Base-by-base conservation (phyloP, 2,113 vertebrate genomes). In the Trematomus loennbergii region DNA sequence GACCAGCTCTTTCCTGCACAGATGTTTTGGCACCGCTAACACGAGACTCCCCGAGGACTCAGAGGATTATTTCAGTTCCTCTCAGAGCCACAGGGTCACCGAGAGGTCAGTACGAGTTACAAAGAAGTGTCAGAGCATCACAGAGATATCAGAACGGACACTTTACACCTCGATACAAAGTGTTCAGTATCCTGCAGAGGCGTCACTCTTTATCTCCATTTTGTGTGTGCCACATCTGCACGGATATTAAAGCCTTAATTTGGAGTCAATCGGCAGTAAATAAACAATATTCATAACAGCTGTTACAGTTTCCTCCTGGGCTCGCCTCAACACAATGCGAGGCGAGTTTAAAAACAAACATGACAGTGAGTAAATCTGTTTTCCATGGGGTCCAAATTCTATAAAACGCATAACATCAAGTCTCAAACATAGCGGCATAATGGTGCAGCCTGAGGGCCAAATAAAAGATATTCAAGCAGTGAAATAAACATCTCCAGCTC, bases 321-420 rank as follows among this genome's bases (percentile, higher is more conserved):
- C 49, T 46, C 7, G 68, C 25, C 81, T 57, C 52, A 0, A 76
- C 48, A 45, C 72, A 49, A 20, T 9, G 53, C 54, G 3, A 74
- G 12, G 57, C 66, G 2, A 75, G 73, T 65, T 70, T 78, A 68
- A 84, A 86, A 86, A 69, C 75, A 87, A 89, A 91, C 72, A 80
- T 57, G 84, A 88, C 86, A 77, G 84, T 40, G 16, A 72, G 61
- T 45, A 82, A 87, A 88, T 88, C 75, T 65, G 79, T 57, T 78
- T 80, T 75, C 70, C 62, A 52, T 18, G 61, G 78, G 75, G 72
- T 70, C 67, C 67, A 78, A 53, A 81, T 81, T 72, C 62, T 15
- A 80, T 54, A 60, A 83, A 82, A 73, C 10, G 25, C 69, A 60
- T 13, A 53, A 40, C 61, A 48, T 46, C 36, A 1, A 60, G 63